Evolutionary conservation across 2,888 invertebrate species (phyloP).

Genomic region (Platycnemis pennipes): DNA sequence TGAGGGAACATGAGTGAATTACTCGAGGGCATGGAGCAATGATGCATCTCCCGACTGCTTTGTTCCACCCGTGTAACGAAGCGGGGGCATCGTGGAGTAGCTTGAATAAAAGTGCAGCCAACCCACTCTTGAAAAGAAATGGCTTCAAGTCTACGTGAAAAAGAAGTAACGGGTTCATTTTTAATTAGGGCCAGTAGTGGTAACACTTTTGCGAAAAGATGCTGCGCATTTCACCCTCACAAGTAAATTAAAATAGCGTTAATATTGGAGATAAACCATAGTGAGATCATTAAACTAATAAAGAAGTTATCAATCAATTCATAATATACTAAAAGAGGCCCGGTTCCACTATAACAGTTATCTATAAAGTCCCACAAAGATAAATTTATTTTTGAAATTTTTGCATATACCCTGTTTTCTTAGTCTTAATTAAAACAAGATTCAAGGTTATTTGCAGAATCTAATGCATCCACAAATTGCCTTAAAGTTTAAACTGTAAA

Average conservation of each 20-base stretch:
- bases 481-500: too few relatives aligned
- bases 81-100: background rate
- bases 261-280: background rate
- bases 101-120: background rate
- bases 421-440: too few relatives aligned
- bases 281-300: background rate
- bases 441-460: too few relatives aligned
- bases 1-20: background rate
- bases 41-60: background rate
- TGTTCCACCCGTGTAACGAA: conserved; percentile 11
- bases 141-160: background rate
- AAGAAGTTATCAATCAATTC: too few relatives aligned
- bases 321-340: too few relatives aligned
- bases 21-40: conserved; percentile 23
- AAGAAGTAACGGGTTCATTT: background rate
- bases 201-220: background rate
- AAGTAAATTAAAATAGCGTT: background rate
- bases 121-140: background rate
- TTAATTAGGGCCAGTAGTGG: background rate
- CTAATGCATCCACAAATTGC: too few relatives aligned
- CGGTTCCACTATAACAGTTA: too few relatives aligned
- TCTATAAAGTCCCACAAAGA: too few relatives aligned
- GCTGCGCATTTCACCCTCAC: background rate
- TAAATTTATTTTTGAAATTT: too few relatives aligned
- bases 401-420: too few relatives aligned